Base-by-base conservation (phyloP, 2,797 vertebrate species). In the Linurgus olivaceus region DNA sequence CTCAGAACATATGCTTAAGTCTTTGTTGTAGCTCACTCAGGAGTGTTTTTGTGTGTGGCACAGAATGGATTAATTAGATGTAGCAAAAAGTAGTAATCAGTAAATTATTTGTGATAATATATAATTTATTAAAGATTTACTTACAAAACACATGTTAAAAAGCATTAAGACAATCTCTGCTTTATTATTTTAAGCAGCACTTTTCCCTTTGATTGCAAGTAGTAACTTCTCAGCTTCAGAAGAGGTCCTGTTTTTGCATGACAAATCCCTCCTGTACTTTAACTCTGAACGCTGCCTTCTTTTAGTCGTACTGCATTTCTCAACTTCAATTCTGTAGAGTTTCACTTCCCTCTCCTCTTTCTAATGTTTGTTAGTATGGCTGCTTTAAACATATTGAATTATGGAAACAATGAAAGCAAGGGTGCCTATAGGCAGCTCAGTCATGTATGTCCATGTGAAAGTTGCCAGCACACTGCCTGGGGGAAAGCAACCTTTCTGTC, bases 401-500 rank as follows among this genome's bases (percentile, higher is more conserved):
- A 79, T 68, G 80, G 94, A 91, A 84, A 80, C 70, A 76, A 65
- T 35, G 80, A 92, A 94, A 79, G 48, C 48, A 62, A 72, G 78
- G 70, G 23, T 92, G 79, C 90, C 92, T 82, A 88, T 37, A 66
- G 94, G 92, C 85, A 95, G n/a, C 58, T 90, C 84, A 89, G 84
- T 86, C 90, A 6, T 40, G 59, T 92, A 83, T 92, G 90, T 93
- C 93, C 65, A 55, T 17, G 79, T 87, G 65, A 86, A 92, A 84
- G 51, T 86, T 94, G 79, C 92, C 87, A 86, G 86, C 55, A 62
- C 65, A 65, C 72, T 70, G 94, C 96, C 96, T 84, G 74, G 70
- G 85, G 92, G 68, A 77, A 93, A 95, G 84, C 86, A 81, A 88
- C 88, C 67, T 91, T 83, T 94, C 93, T 86, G 72, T 93, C 90